Evolutionary conservation across 2,888 invertebrate species (phyloP).

Genomic region (Parasteatoda lunata): DNA sequence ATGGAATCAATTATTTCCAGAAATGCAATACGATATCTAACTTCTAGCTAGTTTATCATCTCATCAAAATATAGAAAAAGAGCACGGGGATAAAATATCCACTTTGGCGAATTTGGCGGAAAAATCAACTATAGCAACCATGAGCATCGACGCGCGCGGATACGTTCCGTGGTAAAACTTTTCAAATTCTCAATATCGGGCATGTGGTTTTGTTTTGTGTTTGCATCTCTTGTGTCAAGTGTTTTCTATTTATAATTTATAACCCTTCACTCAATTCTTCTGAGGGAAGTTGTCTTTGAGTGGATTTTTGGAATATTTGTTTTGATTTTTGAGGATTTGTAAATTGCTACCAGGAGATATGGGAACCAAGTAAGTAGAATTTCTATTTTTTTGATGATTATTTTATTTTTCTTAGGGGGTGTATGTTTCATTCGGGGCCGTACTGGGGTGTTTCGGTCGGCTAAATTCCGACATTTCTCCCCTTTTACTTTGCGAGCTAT

Average conservation of each 20-base stretch:
- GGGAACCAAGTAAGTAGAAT: neutral
- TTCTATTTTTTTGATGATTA: neutral
- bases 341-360: neutral
- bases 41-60: no score
- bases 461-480: neutral
- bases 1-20: no score
- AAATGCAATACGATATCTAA: no score
- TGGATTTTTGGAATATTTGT: neutral
- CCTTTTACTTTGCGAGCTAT: neutral
- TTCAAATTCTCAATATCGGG: neutral
- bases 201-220: constrained; percentile 2
- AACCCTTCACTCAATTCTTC: neutral
- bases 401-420: neutral
- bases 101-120: neutral
- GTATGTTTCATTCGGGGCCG: neutral
- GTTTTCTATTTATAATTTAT: neutral
- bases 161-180: neutral
- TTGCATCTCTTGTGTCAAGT: neutral
- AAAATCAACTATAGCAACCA: neutral
- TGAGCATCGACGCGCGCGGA: neutral
- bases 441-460: neutral
- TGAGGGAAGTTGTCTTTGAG: neutral
- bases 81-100: no score
- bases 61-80: no score
- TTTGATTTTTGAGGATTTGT: neutral